Evolutionary conservation across 2,113 vertebrate species (phyloP), one percentile per base, ranked within the genome.

Genomic region (Rhipidura dahli): DNA sequence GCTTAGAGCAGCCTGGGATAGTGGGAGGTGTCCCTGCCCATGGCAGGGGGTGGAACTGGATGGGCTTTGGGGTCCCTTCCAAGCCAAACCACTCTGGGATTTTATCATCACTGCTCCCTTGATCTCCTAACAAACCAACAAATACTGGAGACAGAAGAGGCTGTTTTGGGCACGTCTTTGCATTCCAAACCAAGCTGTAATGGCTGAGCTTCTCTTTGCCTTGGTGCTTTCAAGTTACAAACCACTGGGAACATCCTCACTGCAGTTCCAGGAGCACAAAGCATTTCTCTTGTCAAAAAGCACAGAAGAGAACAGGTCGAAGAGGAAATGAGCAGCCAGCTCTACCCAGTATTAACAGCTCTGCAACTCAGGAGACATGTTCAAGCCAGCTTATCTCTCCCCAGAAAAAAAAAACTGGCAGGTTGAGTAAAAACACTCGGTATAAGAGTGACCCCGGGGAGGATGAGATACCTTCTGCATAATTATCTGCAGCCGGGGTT

Each of bases 401-500:
- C 21, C 9, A 10, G 27, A 40, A 68, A 81, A 45, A 10, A 27
- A 40, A 68, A 81, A 45, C 75, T 83, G 75, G 86, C 91, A 95
- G 49, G 42, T 20, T 70, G 68, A 92, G 78, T 83, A 28, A 85
- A 94, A 88, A 73, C 86, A 45, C 59, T 93, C 40, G 79, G 71
- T 93, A 54, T 68, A 80, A 94, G 47, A 81, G 91, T 81, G 93
- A 96, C 89, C 86, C 51, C 76, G 7, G 94, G 94, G 86, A 94
- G 60, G 91, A 95, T 94, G 93, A 97, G 94, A 87, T 56, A 92
- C 64, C 39, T 92, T 63, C 90, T 78, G n/a, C 56, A 40, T 51
- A 83, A 93, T 89, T 83, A 89, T 70, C 89, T 83, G 64, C 76
- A 92, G 79, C 64, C 31, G 5, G 76, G 51, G 30, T 78, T 94